Evolutionary conservation across 2,888 invertebrate genomes (phyloP), one percentile per base, ranked within the genome.

Genomic region (Andrena bucephala): DNA sequence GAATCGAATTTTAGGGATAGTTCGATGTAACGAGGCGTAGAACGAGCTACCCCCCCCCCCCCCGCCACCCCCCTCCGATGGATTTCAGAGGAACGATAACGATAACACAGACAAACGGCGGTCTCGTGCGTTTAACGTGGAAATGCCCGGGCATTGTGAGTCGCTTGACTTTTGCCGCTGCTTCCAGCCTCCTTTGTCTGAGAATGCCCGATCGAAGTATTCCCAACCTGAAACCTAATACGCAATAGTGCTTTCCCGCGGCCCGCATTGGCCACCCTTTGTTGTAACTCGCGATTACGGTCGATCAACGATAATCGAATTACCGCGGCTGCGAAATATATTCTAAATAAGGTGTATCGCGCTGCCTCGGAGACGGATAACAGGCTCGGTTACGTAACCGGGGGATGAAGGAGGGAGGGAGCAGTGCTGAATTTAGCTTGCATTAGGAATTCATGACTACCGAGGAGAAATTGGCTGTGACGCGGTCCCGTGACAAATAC

Each of bases 211-310:
- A 60, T 69, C 85, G 62, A 88, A 62, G 77, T 74, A 85, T 88
- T 88, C 88, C 84, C 86, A 86, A 85, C 87, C 76, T 70, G 75
- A 80, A 84, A 84, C 71, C 65, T 62, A 81, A 84, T 80, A 73
- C 77, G 75, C 70, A 86, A 71, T 77, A 81, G 78, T 87, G 81
- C 77, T 83, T 87, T 85, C 85, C 72, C 85, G 86, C 65, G 77
- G 77, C 77, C 78, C 71, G 84, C 65, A 73, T 75, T 86, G 83
- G 77, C 81, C 83, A 87, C 63, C 71, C 68, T 66, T 83, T 80
- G 13, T 68, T 54, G 65, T 57, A 54, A 10, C 57, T n/a, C 24
- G 42, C 48, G 70, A 84, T 84, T 83, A 70, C 67, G 57, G 66
- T 59, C 80, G 83, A 74, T 77, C 83, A 74, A 62, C 70, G 85